Evolutionary conservation across 2,888 invertebrate genomes (phyloP), one percentile per base, ranked within the genome.

Genomic region (Nomada hirtipes): DNA sequence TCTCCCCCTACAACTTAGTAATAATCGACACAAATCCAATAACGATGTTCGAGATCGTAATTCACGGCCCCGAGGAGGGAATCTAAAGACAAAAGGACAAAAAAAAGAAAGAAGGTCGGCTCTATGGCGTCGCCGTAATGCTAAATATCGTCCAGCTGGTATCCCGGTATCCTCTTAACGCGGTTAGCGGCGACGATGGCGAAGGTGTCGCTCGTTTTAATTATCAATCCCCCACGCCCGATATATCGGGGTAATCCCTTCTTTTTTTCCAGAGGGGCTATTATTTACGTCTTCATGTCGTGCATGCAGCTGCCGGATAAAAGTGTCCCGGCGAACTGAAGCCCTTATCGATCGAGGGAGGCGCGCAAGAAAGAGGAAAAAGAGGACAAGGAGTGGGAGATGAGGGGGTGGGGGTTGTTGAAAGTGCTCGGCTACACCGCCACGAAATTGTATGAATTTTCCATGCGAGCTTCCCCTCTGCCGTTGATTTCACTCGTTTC

Each of bases 361-460:
- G 71, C 65, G 29, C 73, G 59, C 53, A 52, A 63, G 76, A 50
- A 74, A 70, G 76, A 64, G 70, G 77, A 20, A 67, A 67, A 75
- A 76, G 53, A 77, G 70, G 72, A 23, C 60, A 53, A 23, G 53
- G 52, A 11, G 59, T 61, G 65, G 36, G 11, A 15, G 10, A 15
- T 23, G 11, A 29, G 63, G 59, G 68, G 29, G 29, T 64, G 60
- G 72, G 42, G 67, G 78, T 36, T 36, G 36, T 36, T 36, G 76
- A 80, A 78, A 88, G 71, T 74, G 71, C 65, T 80, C 57, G 79
- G 44, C 69, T 83, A 85, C 80, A 76, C 67, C 26, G 71, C 76
- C 65, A 78, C 71, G 76, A 83, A 79, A 87, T 36, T 86, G 79
- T 81, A 88, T 89, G 85, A 89, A 89, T 87, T 87, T 87, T 79